A percentile compares a stretch with the other conserved stretches of the same genome.
Evolutionary conservation across 2,888 invertebrate species (phyloP).

Genomic region (Parasteatoda lunata): DNA sequence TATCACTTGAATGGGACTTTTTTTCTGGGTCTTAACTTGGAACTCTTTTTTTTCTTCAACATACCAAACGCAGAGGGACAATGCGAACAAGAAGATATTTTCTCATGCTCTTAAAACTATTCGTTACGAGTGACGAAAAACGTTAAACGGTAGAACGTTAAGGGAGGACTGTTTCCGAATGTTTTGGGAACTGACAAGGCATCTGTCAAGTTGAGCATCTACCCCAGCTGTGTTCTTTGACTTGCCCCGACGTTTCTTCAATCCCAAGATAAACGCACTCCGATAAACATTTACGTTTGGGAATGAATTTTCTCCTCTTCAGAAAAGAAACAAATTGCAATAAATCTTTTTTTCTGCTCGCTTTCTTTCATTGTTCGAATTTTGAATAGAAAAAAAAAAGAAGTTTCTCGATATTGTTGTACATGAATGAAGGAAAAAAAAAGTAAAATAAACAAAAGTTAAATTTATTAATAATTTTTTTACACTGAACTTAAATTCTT

Average conservation of each 20-base stretch:
- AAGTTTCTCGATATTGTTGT: no score
- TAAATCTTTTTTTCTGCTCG: no score
- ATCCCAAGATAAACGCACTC: conserved; percentile 24
- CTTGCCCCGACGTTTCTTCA: conserved; percentile 12
- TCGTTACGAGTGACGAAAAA: neutral
- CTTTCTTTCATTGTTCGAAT: no score
- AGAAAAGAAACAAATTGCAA: neutral
- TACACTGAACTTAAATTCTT: no score
- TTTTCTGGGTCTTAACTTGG: neutral
- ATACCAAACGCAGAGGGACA: neutral
- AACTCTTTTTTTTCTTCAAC: neutral
- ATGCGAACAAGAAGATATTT: neutral
- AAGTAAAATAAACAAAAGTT: no score
- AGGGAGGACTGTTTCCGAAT: conserved; percentile 10
- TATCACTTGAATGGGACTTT: no score
- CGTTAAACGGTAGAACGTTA: neutral
- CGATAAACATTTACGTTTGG: conserved; percentile 48
- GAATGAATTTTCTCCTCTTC: conserved; percentile 13
- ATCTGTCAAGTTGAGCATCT: conserved; percentile 8
- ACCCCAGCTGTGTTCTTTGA: conserved; percentile 33
- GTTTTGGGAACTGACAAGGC: conserved; percentile 26
- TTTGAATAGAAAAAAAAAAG: no score
- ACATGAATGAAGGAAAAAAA: no score
- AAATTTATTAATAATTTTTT: no score
- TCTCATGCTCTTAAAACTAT: neutral